Base-by-base conservation (phyloP, 2,113 vertebrate species). In the Oreotrochilus melanogaster region DNA sequence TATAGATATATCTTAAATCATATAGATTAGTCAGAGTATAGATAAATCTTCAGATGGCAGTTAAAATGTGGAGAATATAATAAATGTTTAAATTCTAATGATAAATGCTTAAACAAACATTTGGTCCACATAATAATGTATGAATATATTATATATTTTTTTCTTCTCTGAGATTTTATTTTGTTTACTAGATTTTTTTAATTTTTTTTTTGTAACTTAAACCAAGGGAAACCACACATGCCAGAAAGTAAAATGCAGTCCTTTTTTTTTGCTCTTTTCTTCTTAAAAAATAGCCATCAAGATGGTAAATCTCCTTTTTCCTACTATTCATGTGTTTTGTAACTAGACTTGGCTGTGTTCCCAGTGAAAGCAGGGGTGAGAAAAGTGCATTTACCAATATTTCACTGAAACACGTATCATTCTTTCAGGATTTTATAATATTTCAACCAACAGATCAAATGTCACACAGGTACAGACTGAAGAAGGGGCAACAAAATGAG, bases 341-440 rank as follows among this genome's bases (percentile, higher is more conserved):
- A 94, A 95, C 72, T 92, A 95, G 35, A 93, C 28, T 92, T 92
- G 94, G 78, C 61, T 95, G 67, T 61, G 79, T 62, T 96, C 72
- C 78, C 65, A 90, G 43, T 64, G 53, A 96, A 91, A 87, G 54
- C 39, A 78, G n/a, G 11, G 24, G 35, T 5, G 4, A 94, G 45
- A 88, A 82, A 82, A 91, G 86, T 9, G 61, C 72, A 86, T 3
- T 2, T 81, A 92, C 57, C 87, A 91, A 81, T 91, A 81, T 89
- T 81, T 94, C 91, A 50, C 69, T 84, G 76, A 71, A 88, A 54
- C 0, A 0, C 42, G 1, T 57, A 78, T 83, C 70, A 80, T 79
- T 94, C 88, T 86, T 45, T 71, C 13, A 47, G 10, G 24, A 84
- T n/a, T 95, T 86, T 86, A 62, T 31, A 92, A 10, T 84, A 95